phyloP scores from a whole-genome alignment of 2,888 invertebrate genomes.

The Seladonia tumulorum region DNA sequence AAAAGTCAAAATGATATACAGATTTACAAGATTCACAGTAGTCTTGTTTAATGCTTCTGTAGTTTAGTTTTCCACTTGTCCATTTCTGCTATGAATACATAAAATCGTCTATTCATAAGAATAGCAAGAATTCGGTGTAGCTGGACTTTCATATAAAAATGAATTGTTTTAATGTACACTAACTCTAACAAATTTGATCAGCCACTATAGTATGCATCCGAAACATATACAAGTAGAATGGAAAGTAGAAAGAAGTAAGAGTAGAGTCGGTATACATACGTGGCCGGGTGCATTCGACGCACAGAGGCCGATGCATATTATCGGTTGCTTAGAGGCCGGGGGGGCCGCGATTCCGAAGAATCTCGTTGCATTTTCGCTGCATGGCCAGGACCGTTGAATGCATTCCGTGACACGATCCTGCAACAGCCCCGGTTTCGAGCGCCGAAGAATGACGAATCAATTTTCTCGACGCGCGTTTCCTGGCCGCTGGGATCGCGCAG shows the following conservation, averaged over 20 bases:
- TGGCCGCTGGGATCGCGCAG: conserved; percentile 39
- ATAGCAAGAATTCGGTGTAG: no score
- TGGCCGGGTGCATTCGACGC: neutral
- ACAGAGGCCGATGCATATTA: neutral
- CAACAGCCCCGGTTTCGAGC: conserved; percentile 66
- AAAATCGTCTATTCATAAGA: no score
- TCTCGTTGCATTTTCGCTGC: conserved; percentile 41
- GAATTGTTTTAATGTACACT: no score
- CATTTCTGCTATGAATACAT: no score
- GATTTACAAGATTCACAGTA: no score
- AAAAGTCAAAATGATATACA: no score
- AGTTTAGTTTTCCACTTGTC: no score
- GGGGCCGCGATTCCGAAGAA: conserved; percentile 68
- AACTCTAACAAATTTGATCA: no score
- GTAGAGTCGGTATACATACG: neutral
- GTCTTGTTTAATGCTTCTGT: no score
- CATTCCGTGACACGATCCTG: conserved; percentile 54
- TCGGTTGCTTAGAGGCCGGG: conserved; percentile 44
- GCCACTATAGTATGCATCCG: no score
- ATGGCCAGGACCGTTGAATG: conserved; percentile 43
- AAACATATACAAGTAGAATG: no score
- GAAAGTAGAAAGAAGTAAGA: neutral
- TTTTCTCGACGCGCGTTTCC: conserved; percentile 73
- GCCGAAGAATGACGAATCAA: conserved; percentile 79
- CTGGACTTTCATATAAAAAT: no score